Conservation (phyloP, 1,140 invertebrate genomes). For the Cecropterus lyciades region DNA sequence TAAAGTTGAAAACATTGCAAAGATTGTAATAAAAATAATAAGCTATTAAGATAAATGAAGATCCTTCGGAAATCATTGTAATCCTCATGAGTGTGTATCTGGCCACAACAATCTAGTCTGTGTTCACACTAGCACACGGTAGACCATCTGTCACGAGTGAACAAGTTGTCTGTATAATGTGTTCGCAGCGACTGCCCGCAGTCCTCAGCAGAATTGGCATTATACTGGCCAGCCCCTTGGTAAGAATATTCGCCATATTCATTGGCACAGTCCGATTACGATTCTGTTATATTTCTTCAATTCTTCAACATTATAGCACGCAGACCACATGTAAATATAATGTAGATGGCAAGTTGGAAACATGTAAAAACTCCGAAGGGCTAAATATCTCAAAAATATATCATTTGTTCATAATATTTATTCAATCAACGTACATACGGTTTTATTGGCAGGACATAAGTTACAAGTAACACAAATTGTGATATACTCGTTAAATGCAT, state of each 20-base stretch:
- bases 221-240: slow-evolving; percentile 96
- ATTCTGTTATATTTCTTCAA: slow-evolving; percentile 67
- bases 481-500: too few relatives aligned
- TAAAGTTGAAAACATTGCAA: slow-evolving; percentile 55
- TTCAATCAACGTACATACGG: too few relatives aligned
- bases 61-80: slow-evolving; percentile 34
- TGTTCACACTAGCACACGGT: slow-evolving; percentile 74
- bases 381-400: too few relatives aligned
- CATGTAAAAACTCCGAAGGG: too few relatives aligned
- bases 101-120: slow-evolving; percentile 81
- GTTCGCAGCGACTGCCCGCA: slow-evolving; percentile 95
- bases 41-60: slow-evolving; percentile 15
- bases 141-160: slow-evolving; percentile 80
- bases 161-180: slow-evolving; percentile 84
- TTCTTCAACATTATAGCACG: slow-evolving; percentile 2
- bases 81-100: slow-evolving; percentile 47
- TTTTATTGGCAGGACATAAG: too few relatives aligned
- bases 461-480: too few relatives aligned
- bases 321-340: neutral
- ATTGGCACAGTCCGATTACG: slow-evolving; percentile 74
- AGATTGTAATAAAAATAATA: slow-evolving; percentile 73
- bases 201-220: slow-evolving; percentile 96
- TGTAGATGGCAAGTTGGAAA: neutral
- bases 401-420: too few relatives aligned
- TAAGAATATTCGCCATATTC: slow-evolving; percentile 88